Evolutionary conservation across 1,140 invertebrate genomes (phyloP), one percentile per base, ranked within the genome.

Genomic region (Tetragonula clypearis): DNA sequence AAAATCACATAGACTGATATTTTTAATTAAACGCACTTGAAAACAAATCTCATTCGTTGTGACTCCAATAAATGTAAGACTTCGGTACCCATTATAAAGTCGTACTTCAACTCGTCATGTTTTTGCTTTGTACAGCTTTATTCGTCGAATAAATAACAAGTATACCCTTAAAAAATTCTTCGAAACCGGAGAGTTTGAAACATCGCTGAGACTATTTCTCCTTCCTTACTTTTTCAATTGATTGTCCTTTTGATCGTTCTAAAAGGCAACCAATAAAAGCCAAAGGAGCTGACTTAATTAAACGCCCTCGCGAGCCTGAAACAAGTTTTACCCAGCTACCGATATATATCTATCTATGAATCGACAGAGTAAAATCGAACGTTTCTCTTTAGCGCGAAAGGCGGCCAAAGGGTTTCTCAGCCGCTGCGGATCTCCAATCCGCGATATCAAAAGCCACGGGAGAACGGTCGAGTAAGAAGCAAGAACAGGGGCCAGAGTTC

Each of bases 391-490:
- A 2, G 6, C 8, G 26, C 17, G 3, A 5, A 30, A 53, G 23
- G 4, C 6, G 14, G 5, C 6, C 6, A 17, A 73, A 73, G 15
- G 41, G 6, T 73, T 53, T 23, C 41, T 49, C 41, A 49, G 8
- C 41, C 41, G 12, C 41, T n/a, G 30, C 30, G n/a, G 14, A 26
- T n/a, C 49, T 23, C 23, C 14, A 17, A 73, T 73, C 49, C 23
- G 65, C 9, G 30, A 68, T 68, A 30, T 68, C 71, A 11, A 53
- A 15, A 53, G 23, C 71, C 49, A 53, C 23, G 12, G 21, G 2
- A 30, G 30, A 23, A 66, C 26, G 65, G 74, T 26, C 60, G 35
- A 41, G 78, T 56, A 79, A 86, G 85, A 62, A 75, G 15, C 73
- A 56, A 56, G 19, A 30, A 75, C 53, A 30, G 26, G 12, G 41